phyloP scores from a whole-genome alignment of 2,797 vertebrate genomes.

The Balearica regulorum region DNA sequence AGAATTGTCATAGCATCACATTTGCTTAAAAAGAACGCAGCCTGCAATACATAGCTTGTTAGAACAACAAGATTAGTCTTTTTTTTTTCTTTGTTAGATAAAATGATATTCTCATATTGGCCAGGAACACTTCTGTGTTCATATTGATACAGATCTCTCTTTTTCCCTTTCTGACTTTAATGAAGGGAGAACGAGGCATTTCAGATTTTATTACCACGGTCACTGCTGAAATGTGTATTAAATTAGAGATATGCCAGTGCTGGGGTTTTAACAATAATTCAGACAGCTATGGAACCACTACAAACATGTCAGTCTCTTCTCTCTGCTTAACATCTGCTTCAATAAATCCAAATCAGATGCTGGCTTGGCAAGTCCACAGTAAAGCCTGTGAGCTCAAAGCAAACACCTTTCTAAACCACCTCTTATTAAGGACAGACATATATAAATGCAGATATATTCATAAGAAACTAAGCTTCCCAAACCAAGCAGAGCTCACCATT shows the following conservation, averaged over 20 bases:
- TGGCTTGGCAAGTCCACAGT: not conserved
- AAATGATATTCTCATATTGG: not conserved
- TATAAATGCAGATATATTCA: not conserved
- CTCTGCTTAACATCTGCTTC: not conserved
- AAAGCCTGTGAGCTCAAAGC: not conserved
- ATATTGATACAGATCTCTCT: not conserved
- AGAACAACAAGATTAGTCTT: not conserved
- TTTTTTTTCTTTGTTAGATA: not conserved
- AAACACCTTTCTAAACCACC: not conserved
- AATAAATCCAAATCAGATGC: not conserved
- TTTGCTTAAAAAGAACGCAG: not conserved
- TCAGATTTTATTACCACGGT: constrained; percentile 34
- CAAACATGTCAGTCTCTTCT: not conserved
- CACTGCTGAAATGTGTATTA: not conserved
- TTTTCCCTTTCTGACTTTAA: not conserved
- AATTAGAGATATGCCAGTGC: constrained; percentile 7
- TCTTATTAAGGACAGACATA: not conserved
- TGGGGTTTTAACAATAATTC: constrained; percentile 25
- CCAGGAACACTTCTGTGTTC: not conserved
- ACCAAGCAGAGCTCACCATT: not conserved
- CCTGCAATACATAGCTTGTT: not conserved
- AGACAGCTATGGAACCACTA: not conserved
- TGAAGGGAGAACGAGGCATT: not conserved
- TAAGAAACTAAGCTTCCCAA: not conserved
- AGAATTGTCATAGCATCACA: not conserved